Evolutionary conservation across 2,113 vertebrate genomes (phyloP).

Genomic region (Mohoua ochrocephala): DNA sequence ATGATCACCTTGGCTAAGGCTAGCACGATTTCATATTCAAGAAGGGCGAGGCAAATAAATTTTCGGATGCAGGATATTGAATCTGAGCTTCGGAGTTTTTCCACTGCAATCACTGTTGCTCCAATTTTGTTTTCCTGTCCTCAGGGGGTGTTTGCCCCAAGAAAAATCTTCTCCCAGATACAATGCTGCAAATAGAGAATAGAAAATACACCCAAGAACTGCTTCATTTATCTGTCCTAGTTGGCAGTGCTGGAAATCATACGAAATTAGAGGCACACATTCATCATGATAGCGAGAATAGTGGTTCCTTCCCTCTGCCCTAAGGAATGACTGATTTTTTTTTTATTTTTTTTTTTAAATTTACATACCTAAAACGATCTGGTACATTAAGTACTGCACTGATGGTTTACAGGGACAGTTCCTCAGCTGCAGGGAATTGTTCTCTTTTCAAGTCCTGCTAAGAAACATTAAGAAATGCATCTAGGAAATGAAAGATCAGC

Average conservation of each 20-base stretch:
- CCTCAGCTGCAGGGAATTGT: not conserved
- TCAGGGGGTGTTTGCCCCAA: not conserved
- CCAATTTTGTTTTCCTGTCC: not conserved
- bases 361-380: not conserved
- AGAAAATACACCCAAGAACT: not conserved
- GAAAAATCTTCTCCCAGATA: not conserved
- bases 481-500: not conserved
- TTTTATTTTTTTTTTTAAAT: not conserved
- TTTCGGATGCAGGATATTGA: not conserved
- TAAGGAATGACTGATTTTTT: not conserved
- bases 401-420: not conserved
- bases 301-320: not conserved
- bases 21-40: not conserved
- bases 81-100: not conserved
- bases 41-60: not conserved
- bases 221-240: not conserved
- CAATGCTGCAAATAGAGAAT: accelerated
- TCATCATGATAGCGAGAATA: accelerated
- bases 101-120: not conserved
- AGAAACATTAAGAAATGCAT: not conserved
- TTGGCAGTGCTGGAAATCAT: not conserved
- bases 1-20: not conserved
- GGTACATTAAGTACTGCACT: not conserved
- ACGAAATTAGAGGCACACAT: not conserved
- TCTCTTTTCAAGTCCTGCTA: not conserved